phyloP scores from a whole-genome alignment of 2,113 vertebrate genomes.

The Chrysochloris asiatica region DNA sequence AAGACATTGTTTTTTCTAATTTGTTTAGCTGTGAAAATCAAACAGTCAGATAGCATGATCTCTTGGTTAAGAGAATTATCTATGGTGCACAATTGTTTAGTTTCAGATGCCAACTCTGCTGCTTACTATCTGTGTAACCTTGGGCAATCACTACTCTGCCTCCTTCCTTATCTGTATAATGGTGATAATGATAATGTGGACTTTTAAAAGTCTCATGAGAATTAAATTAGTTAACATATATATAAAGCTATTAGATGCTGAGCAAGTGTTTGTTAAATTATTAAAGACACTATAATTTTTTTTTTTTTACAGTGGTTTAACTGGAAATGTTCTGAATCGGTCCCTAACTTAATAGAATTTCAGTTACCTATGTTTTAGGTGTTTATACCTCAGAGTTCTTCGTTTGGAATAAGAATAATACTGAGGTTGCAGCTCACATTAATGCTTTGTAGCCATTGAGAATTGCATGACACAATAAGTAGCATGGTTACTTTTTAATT shows the following conservation, averaged over 20 bases:
- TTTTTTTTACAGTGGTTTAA: slow-evolving; percentile 1
- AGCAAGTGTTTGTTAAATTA: neutral
- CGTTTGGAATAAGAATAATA: neutral
- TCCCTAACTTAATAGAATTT: neutral
- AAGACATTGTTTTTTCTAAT: neutral
- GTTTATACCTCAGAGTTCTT: neutral
- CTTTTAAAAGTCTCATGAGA: neutral
- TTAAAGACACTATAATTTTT: neutral
- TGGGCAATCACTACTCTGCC: neutral
- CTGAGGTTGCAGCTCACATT: neutral
- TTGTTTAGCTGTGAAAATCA: neutral
- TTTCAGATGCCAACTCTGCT: neutral
- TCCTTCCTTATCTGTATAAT: neutral
- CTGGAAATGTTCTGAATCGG: neutral
- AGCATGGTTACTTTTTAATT: neutral
- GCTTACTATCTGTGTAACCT: neutral
- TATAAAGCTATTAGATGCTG: neutral
- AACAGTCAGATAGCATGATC: neutral
- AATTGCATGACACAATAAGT: neutral
- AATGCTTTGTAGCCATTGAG: fast-evolving
- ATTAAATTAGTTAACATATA: neutral
- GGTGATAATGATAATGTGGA: neutral
- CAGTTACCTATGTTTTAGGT: neutral
- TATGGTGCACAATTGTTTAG: neutral
- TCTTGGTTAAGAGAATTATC: neutral